phyloP scores from a whole-genome alignment of 2,888 invertebrate species.

The Pilophorus perplexus region DNA sequence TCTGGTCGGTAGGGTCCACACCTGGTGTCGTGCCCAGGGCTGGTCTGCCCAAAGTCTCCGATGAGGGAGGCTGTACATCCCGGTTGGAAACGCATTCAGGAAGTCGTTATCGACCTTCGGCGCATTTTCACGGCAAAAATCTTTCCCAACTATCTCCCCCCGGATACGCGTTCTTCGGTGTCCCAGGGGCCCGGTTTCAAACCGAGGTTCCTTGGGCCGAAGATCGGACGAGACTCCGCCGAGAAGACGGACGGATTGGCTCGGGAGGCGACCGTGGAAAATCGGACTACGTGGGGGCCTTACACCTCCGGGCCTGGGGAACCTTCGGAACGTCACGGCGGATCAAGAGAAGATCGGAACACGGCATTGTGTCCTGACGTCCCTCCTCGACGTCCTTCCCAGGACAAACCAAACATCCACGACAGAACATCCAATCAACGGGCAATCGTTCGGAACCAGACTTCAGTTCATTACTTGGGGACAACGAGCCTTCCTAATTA shows the following conservation, averaged over 20 bases:
- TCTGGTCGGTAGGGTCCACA: slow-evolving; percentile 37
- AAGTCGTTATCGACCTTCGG: too few relatives aligned
- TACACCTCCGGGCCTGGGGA: neutral
- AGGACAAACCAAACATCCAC: neutral
- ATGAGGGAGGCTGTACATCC: slow-evolving; percentile 38
- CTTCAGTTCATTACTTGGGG: too few relatives aligned
- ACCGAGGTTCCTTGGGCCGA: too few relatives aligned
- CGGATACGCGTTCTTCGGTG: too few relatives aligned
- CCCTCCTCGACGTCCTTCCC: neutral
- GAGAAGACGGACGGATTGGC: neutral
- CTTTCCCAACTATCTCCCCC: too few relatives aligned
- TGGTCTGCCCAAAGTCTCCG: slow-evolving; percentile 40
- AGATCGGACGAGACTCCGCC: neutral
- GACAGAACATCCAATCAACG: too few relatives aligned
- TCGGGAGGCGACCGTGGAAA: slow-evolving; percentile 40
- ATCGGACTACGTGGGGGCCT: slow-evolving; percentile 32
- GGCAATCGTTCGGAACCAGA: too few relatives aligned
- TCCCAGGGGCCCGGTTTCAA: too few relatives aligned
- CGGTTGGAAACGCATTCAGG: too few relatives aligned
- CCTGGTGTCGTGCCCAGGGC: slow-evolving; percentile 40
- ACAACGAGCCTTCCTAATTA: too few relatives aligned
- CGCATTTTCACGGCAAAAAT: too few relatives aligned
- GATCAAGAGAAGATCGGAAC: slow-evolving; percentile 23
- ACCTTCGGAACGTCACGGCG: slow-evolving; percentile 23
- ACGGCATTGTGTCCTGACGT: slow-evolving; percentile 18